Conservation (phyloP, 2,888 invertebrate species). For the Thysanoteuthis rhombus region DNA sequence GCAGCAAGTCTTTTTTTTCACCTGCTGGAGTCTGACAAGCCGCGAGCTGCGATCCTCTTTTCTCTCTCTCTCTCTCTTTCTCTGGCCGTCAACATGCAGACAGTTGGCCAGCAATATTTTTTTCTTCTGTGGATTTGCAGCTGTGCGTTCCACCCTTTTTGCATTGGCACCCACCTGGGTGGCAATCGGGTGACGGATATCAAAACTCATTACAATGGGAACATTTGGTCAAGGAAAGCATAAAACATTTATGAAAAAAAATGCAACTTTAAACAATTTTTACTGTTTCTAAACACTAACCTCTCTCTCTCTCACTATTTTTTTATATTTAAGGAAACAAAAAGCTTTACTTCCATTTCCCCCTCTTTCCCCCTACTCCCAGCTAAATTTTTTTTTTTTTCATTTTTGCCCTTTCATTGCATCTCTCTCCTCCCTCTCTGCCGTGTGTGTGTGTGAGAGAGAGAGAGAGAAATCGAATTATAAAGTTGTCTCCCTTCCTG, state of each 20-base stretch:
- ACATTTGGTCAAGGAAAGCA: conserved; percentile 12
- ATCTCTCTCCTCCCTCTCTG: background rate
- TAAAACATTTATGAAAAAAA: background rate
- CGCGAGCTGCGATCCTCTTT: background rate
- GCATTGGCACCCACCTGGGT: too few relatives aligned
- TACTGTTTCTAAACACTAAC: background rate
- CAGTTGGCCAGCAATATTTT: background rate
- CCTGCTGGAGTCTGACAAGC: background rate
- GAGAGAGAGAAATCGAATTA: background rate
- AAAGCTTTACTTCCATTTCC: background rate
- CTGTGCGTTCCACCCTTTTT: background rate
- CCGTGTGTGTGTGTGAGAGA: background rate
- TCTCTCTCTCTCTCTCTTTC: background rate
- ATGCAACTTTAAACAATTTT: background rate
- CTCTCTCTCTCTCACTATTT: background rate
- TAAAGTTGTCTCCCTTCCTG: background rate
- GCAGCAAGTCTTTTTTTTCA: background rate
- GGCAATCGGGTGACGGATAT: background rate
- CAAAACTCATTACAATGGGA: background rate
- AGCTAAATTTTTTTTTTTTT: background rate
- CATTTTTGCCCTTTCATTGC: background rate
- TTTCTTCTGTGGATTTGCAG: background rate
- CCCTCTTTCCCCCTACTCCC: background rate
- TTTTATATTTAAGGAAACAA: background rate
- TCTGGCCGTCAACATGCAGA: background rate